Evolutionary conservation across 2,888 invertebrate species (phyloP).

Genomic region (Eudasyphora cyanicolor): DNA sequence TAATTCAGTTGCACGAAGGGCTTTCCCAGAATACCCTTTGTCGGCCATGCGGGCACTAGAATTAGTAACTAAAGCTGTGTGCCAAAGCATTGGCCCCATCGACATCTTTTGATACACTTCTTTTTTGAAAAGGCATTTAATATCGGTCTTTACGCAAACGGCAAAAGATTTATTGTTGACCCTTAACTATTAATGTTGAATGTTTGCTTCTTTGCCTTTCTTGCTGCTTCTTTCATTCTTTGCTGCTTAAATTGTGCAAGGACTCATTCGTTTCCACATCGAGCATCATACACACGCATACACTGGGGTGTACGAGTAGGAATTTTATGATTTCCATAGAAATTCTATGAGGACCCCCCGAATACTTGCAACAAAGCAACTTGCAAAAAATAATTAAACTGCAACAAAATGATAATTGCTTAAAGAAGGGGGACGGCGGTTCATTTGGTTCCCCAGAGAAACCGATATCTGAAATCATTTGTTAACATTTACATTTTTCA

Average conservation of each 20-base stretch:
- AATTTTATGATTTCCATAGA: not conserved
- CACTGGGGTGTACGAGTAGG: not conserved
- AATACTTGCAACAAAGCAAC: not conserved
- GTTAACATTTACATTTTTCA: not conserved
- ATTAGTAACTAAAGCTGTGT: too few species aligned
- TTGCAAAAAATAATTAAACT: slow-evolving; percentile 19
- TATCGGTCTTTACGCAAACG: slow-evolving; percentile 15
- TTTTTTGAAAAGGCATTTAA: slow-evolving; percentile 12
- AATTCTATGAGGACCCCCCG: not conserved
- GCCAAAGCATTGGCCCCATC: slow-evolving; percentile 4
- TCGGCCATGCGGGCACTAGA: too few species aligned
- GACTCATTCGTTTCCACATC: not conserved
- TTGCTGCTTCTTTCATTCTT: not conserved
- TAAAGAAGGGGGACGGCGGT: not conserved
- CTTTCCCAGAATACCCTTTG: too few species aligned
- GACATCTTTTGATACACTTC: slow-evolving; percentile 2
- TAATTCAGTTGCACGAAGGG: too few species aligned
- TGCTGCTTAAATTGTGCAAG: not conserved
- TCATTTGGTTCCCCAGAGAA: not conserved
- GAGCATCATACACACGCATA: not conserved
- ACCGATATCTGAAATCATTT: not conserved
- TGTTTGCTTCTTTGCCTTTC: not conserved
- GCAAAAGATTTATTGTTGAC: slow-evolving; percentile 60
- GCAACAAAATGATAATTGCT: not conserved
- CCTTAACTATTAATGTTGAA: slow-evolving; percentile 35